Base-by-base conservation (phyloP, 1,140 invertebrate species). In the Drosophila sucinea region DNA sequence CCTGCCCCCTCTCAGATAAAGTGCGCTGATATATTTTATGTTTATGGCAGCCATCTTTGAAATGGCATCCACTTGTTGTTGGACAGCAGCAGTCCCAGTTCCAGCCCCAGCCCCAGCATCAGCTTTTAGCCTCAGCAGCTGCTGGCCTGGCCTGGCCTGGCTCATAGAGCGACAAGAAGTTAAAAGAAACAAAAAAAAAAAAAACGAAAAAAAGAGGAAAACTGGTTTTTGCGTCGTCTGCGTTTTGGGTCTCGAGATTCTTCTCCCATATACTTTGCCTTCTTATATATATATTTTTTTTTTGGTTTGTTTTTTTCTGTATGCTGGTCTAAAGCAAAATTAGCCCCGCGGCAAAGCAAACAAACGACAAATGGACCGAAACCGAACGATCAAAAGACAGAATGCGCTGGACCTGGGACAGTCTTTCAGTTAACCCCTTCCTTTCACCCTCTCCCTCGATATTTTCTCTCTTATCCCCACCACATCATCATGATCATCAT, bases 301-400 rank as follows among this genome's bases (percentile, higher is more conserved):
- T 11, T 30, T 41, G 33, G 33, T 40, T 29, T 33, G 51, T 72
- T 57, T 40, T 73, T 32, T 57, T 66, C 11, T 66, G 40, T 38
- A 54, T 54, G 62, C 32, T 35, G 47, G 32, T 55, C 51, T n/a
- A 69, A 79, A 72, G 76, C 65, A 73, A 81, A 89, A 89, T 87
- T 87, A 87, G 84, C 77, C 84, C 77, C 71, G 84, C 85, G 84
- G 84, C 85, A 79, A 89, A 84, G 84, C 84, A 89, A 89, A 89
- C 84, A 89, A 89, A 89, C 84, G 84, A 89, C 84, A 89, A 89
- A 89, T 89, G 84, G 84, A 90, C 85, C 84, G 81, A 87, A 84
- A 90, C 85, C 74, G 77, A 87, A 78, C 84, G 84, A 87, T 87
- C 83, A 87, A 87, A 87, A 87, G 83, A 83, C 81, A 83, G 75